Conservation (phyloP, 2,888 invertebrate species). For the Agrochola lychnidis region DNA sequence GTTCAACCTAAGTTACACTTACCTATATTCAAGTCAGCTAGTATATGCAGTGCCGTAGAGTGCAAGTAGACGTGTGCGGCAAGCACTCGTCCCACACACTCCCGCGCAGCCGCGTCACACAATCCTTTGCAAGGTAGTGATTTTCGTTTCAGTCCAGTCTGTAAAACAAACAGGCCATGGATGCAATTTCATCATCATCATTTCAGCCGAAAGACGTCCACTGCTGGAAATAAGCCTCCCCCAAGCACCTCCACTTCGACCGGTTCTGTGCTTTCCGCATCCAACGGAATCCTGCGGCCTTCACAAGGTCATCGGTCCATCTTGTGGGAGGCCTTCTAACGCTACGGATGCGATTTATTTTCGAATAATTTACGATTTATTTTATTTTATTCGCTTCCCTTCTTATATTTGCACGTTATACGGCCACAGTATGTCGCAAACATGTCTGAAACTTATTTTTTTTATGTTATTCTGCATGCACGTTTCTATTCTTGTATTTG, state of each 20-base stretch:
- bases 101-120: slow-evolving; percentile 73
- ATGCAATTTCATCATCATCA: background rate
- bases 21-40: slow-evolving; percentile 78
- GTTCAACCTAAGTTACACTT: slow-evolving; percentile 11
- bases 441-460: background rate
- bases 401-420: background rate
- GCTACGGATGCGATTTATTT: background rate
- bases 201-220: no score
- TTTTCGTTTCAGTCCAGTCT: slow-evolving; percentile 78
- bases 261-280: no score
- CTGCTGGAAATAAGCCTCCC: no score
- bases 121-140: slow-evolving; percentile 68
- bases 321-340: no score
- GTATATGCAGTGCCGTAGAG: slow-evolving; percentile 71
- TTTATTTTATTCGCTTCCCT: background rate
- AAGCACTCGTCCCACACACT: slow-evolving; percentile 71
- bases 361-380: background rate
- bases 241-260: no score
- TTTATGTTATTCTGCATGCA: background rate
- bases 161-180: background rate
- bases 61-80: slow-evolving; percentile 74
- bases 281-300: no score
- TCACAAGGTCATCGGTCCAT: no score
- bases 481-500: background rate
- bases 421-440: background rate